Conservation (phyloP, 2,888 invertebrate genomes). For the Drosophila percnosoma region DNA sequence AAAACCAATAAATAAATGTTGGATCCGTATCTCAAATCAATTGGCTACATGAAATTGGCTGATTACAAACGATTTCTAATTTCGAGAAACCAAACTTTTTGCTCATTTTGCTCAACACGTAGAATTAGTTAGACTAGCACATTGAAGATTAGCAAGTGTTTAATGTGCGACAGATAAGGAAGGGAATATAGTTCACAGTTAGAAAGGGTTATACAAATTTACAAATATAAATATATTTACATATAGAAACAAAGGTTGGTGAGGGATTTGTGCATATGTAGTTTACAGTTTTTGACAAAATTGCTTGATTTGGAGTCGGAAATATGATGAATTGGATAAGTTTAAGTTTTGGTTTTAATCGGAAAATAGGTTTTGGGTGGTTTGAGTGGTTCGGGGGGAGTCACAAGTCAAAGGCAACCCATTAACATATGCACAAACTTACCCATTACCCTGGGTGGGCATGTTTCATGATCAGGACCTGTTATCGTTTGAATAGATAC, state of each 20-base stretch:
- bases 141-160: conserved; percentile 3
- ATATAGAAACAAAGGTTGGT: conserved; percentile 28
- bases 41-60: not conserved
- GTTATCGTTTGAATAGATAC: conserved; percentile 80
- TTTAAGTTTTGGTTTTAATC: conserved; percentile 13
- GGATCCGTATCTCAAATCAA: not conserved
- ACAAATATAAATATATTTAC: conserved; percentile 51
- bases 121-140: conserved; percentile 1
- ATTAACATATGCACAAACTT: conserved; percentile 78
- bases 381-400: conserved; percentile 6
- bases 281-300: conserved; percentile 36
- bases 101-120: not conserved
- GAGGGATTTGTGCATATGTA: conserved; percentile 60
- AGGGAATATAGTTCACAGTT: not conserved
- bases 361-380: not conserved
- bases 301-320: conserved; percentile 27
- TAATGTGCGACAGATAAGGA: not conserved
- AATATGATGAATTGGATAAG: conserved; percentile 25
- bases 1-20: not conserved
- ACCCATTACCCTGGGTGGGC: conserved; percentile 85
- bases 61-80: not conserved
- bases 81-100: not conserved
- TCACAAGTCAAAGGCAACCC: conserved; percentile 54
- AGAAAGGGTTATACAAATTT: conserved; percentile 43
- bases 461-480: conserved; percentile 85